Evolutionary conservation across 2,797 vertebrate species (phyloP).

Genomic region (Tenualosa thibaudeaui): DNA sequence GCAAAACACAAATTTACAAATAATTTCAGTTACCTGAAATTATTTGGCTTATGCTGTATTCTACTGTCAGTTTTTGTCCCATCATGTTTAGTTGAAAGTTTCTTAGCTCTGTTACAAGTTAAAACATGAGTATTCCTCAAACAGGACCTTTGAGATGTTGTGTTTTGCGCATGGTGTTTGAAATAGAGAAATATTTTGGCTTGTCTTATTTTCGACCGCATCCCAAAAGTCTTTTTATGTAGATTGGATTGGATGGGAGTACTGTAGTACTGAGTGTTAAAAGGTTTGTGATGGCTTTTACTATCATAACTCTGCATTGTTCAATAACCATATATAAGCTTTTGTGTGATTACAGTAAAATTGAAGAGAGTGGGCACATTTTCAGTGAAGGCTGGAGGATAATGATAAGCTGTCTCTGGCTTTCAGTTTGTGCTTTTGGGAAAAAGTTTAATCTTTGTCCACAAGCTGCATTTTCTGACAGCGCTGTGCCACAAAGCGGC

Average conservation of each 20-base stretch:
- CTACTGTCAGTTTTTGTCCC: not conserved
- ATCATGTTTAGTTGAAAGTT: not conserved
- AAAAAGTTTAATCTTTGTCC: not conserved
- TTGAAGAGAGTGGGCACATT: not conserved
- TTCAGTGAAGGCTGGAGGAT: not conserved
- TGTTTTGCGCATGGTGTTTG: not conserved
- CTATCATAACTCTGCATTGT: not conserved
- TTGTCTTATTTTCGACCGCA: not conserved
- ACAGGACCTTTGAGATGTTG: not conserved
- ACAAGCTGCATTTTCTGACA: constrained; percentile 23
- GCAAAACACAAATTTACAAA: too few relatives aligned
- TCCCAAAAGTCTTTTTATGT: not conserved
- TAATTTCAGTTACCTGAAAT: too few relatives aligned
- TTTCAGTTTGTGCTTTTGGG: not conserved
- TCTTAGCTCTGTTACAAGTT: not conserved
- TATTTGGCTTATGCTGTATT: too few relatives aligned
- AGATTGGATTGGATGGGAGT: not conserved
- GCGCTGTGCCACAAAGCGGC: constrained; percentile 6
- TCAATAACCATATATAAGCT: not conserved
- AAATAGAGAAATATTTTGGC: too few relatives aligned
- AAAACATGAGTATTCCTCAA: not conserved
- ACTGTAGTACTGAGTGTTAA: not conserved
- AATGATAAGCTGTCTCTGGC: constrained; percentile 6
- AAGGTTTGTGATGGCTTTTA: not conserved
- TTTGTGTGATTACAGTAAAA: constrained; percentile 5